Conservation (phyloP, 2,888 invertebrate species). For the Spodoptera exigua region DNA sequence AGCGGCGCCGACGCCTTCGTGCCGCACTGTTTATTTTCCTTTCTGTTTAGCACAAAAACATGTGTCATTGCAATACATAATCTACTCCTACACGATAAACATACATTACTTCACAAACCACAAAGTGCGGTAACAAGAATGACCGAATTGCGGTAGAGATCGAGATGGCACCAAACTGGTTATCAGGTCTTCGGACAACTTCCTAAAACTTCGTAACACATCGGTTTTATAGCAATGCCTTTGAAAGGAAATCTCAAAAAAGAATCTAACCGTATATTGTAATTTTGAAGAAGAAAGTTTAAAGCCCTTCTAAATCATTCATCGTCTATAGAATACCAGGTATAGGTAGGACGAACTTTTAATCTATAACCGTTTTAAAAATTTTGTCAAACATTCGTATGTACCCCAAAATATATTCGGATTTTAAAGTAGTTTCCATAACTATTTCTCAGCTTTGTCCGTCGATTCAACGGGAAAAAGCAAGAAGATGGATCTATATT, state of each 20-base stretch:
- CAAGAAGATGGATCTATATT: too few species aligned
- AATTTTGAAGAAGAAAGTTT: too few species aligned
- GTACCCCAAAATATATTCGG: too few species aligned
- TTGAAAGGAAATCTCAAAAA: conserved; percentile 27
- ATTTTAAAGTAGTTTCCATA: too few species aligned
- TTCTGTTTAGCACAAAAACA: conserved; percentile 22
- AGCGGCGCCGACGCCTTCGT: not conserved
- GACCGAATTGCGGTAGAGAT: conserved; percentile 23
- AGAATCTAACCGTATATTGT: not conserved
- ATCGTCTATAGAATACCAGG: not conserved
- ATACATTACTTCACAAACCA: conserved; percentile 30
- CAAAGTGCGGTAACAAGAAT: conserved; percentile 35
- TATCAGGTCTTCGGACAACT: conserved; percentile 27
- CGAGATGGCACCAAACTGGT: conserved; percentile 36
- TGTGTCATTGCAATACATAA: conserved; percentile 18
- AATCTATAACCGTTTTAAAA: not conserved
- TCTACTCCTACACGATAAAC: conserved; percentile 15
- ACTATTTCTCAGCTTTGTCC: too few species aligned
- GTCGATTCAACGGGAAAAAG: too few species aligned
- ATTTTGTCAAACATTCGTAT: not conserved
- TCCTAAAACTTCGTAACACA: conserved; percentile 24
- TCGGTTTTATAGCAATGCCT: conserved; percentile 16
- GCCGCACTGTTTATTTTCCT: conserved; percentile 12
- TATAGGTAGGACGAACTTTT: not conserved
- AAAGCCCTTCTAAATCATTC: not conserved